Evolutionary conservation across 2,888 invertebrate genomes (phyloP), one percentile per base, ranked within the genome.

Genomic region (Chalcosyrphus nemorum): DNA sequence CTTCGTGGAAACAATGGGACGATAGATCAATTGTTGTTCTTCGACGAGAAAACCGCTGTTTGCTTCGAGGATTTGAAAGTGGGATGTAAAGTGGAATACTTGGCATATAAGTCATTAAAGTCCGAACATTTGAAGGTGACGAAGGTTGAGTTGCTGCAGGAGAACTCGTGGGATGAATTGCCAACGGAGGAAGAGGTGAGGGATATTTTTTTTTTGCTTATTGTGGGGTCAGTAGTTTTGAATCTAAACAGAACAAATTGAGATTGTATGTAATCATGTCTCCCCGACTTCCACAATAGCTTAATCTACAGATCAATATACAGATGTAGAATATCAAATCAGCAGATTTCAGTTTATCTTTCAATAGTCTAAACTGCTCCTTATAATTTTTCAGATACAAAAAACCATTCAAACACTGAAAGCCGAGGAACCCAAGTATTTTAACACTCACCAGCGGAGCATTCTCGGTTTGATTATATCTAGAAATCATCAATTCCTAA

Each of bases 1-100:
- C 87, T 93, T n/a, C 89, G 89, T 4, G 88, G 90, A 0, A 89
- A 92, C 61, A 91, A 92, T 88, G 92, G 94, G 24, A 89, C 94
- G 0, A 94, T 96, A 74, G 94, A 96, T 90, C 92, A 93, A 63
- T 89, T 89, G 35, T 91, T 94, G 72, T 91, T 92, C 82, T 95
- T 94, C 88, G 92, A 94, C 90, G 0, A 89, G 89, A 85, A 88
- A 87, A 76, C n/a, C n/a, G 91, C 86, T 0, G 9, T 19, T 0
- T 17, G 84, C 0, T 88, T 87, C 2, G 57, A 89, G 0, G 90
- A 92, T 24, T 86, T 94, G 0, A 89, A 91, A 86, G 72, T 93
- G 0, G 94, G 94, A n/a, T 92, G 93, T 80, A 92, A 92, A 76
- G 92, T 95, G 1, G 87, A 92, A 7, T 95, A 94, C 85, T 89